These are phyloP conservation scores for Temnothorax unifasciatus DNA, from an alignment of 2,888 invertebrate species.

Conservation along the genomic window DNA sequence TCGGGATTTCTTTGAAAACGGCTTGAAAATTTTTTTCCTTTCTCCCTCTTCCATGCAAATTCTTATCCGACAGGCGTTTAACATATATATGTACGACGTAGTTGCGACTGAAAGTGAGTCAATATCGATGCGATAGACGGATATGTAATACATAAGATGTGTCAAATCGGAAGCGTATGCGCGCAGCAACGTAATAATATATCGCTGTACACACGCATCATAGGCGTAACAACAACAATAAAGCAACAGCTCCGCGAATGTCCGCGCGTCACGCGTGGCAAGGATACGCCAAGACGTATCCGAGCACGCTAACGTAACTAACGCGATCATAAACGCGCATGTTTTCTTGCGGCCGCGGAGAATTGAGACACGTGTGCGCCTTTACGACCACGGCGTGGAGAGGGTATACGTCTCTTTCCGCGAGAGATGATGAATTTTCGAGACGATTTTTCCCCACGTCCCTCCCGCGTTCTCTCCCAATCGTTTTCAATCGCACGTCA, in stretches of 20 bases:
- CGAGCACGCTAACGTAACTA: slow-evolving; percentile 8
- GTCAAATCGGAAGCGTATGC: neutral
- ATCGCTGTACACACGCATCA: neutral
- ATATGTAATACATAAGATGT: neutral
- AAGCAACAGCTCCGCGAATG: slow-evolving; percentile 33
- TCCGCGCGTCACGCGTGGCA: slow-evolving; percentile 16
- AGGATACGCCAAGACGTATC: slow-evolving; percentile 20
- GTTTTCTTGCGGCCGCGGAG: neutral
- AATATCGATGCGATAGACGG: neutral
- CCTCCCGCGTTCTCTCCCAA: neutral
- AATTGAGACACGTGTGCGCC: slow-evolving; percentile 21
- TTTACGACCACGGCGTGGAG: neutral
- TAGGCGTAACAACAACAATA: slow-evolving; percentile 15
- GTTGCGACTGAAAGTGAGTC: neutral
- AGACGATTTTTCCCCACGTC: neutral
- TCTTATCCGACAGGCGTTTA: neutral
- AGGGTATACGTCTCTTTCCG: neutral
- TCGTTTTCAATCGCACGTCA: slow-evolving; percentile 46
- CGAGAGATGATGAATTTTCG: neutral
- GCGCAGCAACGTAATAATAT: neutral
- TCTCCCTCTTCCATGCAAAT: too few relatives aligned
- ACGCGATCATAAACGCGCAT: neutral
- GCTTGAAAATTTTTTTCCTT: neutral
- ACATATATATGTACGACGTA: slow-evolving; percentile 1
- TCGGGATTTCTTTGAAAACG: neutral